Evolutionary conservation across 1,140 invertebrate species (phyloP), one percentile per base, ranked within the genome.

Genomic region (Gryon sp.): DNA sequence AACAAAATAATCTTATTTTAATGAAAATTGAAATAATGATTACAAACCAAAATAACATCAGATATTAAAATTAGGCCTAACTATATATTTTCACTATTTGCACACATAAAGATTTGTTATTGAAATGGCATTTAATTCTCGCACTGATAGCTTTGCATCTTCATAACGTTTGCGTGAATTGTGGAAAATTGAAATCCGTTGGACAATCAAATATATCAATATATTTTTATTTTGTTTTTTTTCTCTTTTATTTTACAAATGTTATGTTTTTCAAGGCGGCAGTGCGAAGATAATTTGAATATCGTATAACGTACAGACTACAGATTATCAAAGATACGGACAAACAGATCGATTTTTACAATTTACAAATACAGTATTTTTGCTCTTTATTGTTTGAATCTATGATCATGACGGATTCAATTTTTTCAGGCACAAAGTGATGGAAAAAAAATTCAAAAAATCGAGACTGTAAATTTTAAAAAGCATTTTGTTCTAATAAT

Each of bases 241-340:
- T n/a, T n/a, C n/a, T n/a, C n/a, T n/a, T n/a, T n/a, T n/a, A 55
- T 59, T 76, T 78, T 84, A 85, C 48, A 85, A 85, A 84, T 81
- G 68, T 84, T 80, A 82, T 82, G 69, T 82, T 85, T 85, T 85
- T 82, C 66, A 74, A 82, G 83, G 81, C 80, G 85, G 85, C 86
- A 87, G 84, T 87, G 85, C 82, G 76, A 82, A 87, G 81, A 80
- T 87, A 83, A 82, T 84, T 83, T 84, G 77, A 79, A 79, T 77
- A 62, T 74, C n/a, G n/a, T n/a, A n/a, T 84, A 82, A 83, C 48
- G 24, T 81, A 77, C 66, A 80, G 65, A 66, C 79, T 81, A 77
- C 66, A 80, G 65, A 66, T 79, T 72, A 83, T 83, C 62, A 80
- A 68, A 79, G 78, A 78, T 81, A 82, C 36, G 60, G 74, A 80